Evolutionary conservation across 1,140 invertebrate species (phyloP).

Genomic region (Drosophila takahashii): DNA sequence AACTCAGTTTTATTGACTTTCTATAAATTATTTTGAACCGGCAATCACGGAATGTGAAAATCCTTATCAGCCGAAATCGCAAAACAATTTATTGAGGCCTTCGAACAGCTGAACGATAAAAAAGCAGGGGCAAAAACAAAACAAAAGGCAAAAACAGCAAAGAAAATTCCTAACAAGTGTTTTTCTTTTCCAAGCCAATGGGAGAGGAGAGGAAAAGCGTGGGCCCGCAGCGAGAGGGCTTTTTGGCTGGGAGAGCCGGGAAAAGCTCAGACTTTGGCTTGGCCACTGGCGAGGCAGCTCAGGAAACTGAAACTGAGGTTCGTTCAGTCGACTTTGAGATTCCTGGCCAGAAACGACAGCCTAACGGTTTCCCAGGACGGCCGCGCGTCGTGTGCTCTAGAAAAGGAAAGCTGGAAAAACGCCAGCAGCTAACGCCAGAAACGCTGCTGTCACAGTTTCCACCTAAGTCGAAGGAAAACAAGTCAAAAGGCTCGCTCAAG

Average conservation of each 20-base stretch:
- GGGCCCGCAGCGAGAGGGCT: conserved; percentile 52
- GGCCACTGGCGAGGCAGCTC: conserved; percentile 36
- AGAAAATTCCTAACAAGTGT: conserved; percentile 78
- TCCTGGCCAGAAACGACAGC: conserved; percentile 67
- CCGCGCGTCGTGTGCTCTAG: conserved; percentile 46
- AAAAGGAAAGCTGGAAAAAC: conserved; percentile 69
- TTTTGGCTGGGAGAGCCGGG: conserved; percentile 36
- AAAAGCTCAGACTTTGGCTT: conserved; percentile 44
- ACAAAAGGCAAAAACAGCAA: conserved; percentile 36
- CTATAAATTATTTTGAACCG: conserved; percentile 22
- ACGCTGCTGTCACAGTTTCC: conserved; percentile 57
- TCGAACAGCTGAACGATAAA: conserved; percentile 30
- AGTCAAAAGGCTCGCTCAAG: conserved; percentile 73
- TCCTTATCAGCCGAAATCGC: conserved; percentile 53
- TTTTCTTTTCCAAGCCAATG: conserved; percentile 52
- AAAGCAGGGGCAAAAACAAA: conserved; percentile 45
- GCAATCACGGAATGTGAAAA: conserved; percentile 30
- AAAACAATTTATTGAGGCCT: conserved; percentile 61
- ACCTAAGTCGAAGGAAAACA: conserved; percentile 63
- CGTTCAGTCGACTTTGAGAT: conserved; percentile 66
- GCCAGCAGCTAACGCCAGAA: conserved; percentile 60
- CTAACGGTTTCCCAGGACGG: conserved; percentile 8
- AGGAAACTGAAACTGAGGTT: conserved; percentile 52
- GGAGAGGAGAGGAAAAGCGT: conserved; percentile 14
- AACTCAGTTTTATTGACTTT: conserved; percentile 16